Base-by-base conservation (phyloP, 2,888 invertebrate species). In the Campoplex nolae region DNA sequence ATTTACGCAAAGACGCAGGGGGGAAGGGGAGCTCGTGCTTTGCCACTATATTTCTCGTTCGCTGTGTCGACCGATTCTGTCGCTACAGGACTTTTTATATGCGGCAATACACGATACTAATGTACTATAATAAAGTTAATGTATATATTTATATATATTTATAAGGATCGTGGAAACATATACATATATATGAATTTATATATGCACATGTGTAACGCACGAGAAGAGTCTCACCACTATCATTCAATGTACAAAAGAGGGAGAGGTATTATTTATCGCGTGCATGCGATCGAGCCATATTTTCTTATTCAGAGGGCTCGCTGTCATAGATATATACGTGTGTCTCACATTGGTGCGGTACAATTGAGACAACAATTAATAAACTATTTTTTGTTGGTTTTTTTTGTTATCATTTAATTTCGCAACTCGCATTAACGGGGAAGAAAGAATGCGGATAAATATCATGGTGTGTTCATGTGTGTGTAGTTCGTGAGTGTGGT, bases 161-260 rank as follows among this genome's bases (percentile, higher is more conserved):
- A 45, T 79, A 78, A 71, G 70, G n/a, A 80, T 71, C 71, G 62
- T 73, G 48, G 16, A 67, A 45, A 73, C 73, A 73, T 58, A 73
- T 68, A 77, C 45, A 68, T 56, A 54, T 78, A 77, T 78, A 32
- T 13, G 28, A 45, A 75, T 58, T 32, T 76, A 48, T 76, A 79
- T 79, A 48, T 79, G 54, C 70, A 79, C 70, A 70, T 79, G 56
- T 80, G 35, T 58, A 70, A 56, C 7, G 58, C 62, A 74, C 62
- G 65, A 81, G 71, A 58, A 56, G 65, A 83, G 51, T 75, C 51
- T 70, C 51, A 51, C 70, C 70, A 76, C 68, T 84, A 80, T 77
- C 62, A 70, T 84, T 78, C 73, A 86, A 86, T 84, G 77, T 86
- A 86, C 84, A 86, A 83, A 84, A 84, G 78, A 58, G 38, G 78